Evolutionary conservation across 2,797 vertebrate species (phyloP).

Genomic region (Liparis tanakae): DNA sequence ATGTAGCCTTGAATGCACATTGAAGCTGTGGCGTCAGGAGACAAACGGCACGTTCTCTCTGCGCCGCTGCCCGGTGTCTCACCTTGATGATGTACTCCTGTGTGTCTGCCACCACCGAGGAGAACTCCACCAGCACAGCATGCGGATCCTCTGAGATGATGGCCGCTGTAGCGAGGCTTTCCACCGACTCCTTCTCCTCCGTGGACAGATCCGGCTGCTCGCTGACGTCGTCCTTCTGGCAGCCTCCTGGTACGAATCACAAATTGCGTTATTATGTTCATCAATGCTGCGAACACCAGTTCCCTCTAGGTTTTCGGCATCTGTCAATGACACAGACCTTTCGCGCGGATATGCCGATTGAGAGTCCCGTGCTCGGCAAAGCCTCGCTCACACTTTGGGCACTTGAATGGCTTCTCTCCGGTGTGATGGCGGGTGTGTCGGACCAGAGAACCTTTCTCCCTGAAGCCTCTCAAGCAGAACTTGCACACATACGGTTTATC

Average conservation of each 20-base stretch:
- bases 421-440: constrained; percentile 97
- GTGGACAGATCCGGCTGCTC: constrained; percentile 74
- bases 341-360: constrained; percentile 94
- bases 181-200: constrained; percentile 82
- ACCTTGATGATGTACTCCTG: constrained; percentile 99
- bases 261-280: background rate
- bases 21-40: background rate
- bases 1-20: background rate
- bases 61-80: constrained; percentile 6
- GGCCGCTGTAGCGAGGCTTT: constrained; percentile 79
- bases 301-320: background rate
- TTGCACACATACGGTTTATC: constrained; percentile 94
- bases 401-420: constrained; percentile 96
- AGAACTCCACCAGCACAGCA: constrained; percentile 95
- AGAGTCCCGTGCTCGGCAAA: constrained; percentile 97
- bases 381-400: constrained; percentile 90
- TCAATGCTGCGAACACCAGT: background rate
- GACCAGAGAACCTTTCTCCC: constrained; percentile 96
- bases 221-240: constrained; percentile 82
- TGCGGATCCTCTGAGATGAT: constrained; percentile 92
- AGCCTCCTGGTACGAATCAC: constrained; percentile 85
- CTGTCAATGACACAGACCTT: constrained; percentile 82
- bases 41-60: background rate
- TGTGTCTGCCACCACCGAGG: constrained; percentile 96
- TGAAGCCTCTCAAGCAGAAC: constrained; percentile 91